phyloP scores from a whole-genome alignment of 2,888 invertebrate species.

The Muscina levida region DNA sequence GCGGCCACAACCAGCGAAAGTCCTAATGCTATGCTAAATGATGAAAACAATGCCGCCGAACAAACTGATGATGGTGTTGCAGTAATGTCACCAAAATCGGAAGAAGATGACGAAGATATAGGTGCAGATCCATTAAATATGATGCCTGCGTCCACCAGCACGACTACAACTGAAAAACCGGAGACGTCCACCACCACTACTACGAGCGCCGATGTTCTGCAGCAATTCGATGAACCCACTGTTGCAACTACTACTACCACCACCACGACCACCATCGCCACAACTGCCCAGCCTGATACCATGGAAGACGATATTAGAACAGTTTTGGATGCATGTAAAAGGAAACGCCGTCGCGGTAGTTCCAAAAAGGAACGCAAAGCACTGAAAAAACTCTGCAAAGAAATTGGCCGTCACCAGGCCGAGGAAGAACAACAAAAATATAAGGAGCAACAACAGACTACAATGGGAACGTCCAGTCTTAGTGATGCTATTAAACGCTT shows the following conservation, averaged over 20 bases:
- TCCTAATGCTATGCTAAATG: slow-evolving; percentile 8
- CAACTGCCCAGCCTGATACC: not conserved
- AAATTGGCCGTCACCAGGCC: not conserved
- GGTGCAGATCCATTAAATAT: not conserved
- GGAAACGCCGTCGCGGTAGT: not conserved
- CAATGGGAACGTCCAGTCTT: not conserved
- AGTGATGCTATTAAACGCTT: not conserved
- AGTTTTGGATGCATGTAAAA: slow-evolving; percentile 17
- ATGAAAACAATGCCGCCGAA: slow-evolving; percentile 7
- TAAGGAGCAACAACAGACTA: not conserved
- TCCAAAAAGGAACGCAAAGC: slow-evolving; percentile 15
- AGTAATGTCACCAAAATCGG: not conserved
- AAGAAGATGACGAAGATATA: slow-evolving; percentile 8
- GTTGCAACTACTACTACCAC: not conserved
- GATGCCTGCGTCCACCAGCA: not conserved
- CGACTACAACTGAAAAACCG: slow-evolving; percentile 4
- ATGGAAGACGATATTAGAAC: not conserved
- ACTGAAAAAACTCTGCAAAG: slow-evolving; percentile 30
- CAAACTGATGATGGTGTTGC: slow-evolving; percentile 2
- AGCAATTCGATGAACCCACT: not conserved
- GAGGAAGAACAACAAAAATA: slow-evolving; percentile 13
- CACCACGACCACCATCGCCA: slow-evolving; percentile 7
- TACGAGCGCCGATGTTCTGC: not conserved
- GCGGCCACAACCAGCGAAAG: not conserved
- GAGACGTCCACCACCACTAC: slow-evolving; percentile 8